Conservation (phyloP, 2,113 vertebrate genomes). For the Ailurus styani region DNA sequence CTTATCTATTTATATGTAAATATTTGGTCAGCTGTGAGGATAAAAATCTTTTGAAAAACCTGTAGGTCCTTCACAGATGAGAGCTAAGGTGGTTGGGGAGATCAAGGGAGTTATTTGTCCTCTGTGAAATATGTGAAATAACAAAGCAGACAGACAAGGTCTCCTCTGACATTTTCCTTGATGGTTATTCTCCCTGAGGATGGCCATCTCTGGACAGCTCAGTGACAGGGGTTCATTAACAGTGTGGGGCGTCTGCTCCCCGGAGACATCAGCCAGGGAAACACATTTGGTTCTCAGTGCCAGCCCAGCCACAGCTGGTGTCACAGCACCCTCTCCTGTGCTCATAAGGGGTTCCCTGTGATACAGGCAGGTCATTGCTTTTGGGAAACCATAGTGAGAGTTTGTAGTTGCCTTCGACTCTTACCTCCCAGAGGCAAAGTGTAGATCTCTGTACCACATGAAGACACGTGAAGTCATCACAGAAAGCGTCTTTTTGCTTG, state of each 20-base stretch:
- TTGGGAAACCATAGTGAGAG: neutral
- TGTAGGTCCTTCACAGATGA: neutral
- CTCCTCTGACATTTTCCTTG: neutral
- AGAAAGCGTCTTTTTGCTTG: neutral
- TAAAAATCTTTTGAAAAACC: neutral
- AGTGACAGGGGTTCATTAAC: neutral
- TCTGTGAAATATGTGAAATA: neutral
- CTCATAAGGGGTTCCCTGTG: neutral
- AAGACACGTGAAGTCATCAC: neutral
- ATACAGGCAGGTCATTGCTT: neutral
- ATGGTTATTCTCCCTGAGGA: neutral
- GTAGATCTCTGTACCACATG: no score
- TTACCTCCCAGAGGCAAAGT: no score
- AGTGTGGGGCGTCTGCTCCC: neutral
- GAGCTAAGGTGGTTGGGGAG: no score
- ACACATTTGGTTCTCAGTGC: neutral
- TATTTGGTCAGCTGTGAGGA: no score
- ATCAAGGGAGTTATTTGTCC: neutral
- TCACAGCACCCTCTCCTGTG: neutral
- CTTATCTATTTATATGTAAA: no score
- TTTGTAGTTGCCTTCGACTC: no score
- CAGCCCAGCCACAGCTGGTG: neutral
- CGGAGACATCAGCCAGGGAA: neutral
- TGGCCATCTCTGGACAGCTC: no score
- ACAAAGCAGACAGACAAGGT: neutral